Evolutionary conservation across 1,140 invertebrate species (phyloP).

Genomic region (Drosophila rufa): DNA sequence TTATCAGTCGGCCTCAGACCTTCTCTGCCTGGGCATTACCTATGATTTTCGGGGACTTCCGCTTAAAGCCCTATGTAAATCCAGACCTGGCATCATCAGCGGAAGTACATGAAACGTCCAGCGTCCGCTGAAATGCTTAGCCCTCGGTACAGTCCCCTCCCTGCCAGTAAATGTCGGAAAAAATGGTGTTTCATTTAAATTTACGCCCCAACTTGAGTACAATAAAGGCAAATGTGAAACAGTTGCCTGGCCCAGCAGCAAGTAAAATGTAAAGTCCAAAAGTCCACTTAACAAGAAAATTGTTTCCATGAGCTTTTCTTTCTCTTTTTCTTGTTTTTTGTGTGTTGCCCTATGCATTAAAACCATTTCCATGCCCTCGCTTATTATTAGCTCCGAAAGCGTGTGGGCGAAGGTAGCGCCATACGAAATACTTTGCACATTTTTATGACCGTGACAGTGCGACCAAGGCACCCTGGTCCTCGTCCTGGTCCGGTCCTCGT

Average conservation of each 20-base stretch:
- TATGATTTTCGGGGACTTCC: constrained; percentile 38
- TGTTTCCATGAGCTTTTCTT: constrained; percentile 49
- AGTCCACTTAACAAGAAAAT: constrained; percentile 70
- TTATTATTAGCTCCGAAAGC: constrained; percentile 47
- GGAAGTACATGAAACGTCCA: constrained; percentile 30
- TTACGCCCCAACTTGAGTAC: constrained; percentile 62
- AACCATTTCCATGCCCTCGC: constrained; percentile 53
- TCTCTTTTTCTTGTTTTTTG: neutral
- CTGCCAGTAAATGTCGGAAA: constrained; percentile 19
- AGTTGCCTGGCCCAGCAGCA: constrained; percentile 31
- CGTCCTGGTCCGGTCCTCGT: constrained; percentile 7
- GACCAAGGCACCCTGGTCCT: constrained; percentile 17
- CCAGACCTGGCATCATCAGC: constrained; percentile 17
- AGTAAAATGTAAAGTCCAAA: constrained; percentile 54
- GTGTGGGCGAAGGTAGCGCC: constrained; percentile 22
- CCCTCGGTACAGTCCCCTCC: neutral
- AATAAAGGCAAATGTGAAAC: constrained; percentile 70
- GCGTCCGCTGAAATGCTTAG: constrained; percentile 42
- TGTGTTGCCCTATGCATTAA: constrained; percentile 52
- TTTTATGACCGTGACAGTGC: constrained; percentile 61
- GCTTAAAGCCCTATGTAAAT: constrained; percentile 34
- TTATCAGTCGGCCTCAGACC: constrained; percentile 28
- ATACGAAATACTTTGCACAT: constrained; percentile 70
- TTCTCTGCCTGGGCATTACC: constrained; percentile 12
- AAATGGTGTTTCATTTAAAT: constrained; percentile 66